Evolutionary conservation across 2,888 invertebrate species (phyloP).

Genomic region (Eupithecia insigniata): DNA sequence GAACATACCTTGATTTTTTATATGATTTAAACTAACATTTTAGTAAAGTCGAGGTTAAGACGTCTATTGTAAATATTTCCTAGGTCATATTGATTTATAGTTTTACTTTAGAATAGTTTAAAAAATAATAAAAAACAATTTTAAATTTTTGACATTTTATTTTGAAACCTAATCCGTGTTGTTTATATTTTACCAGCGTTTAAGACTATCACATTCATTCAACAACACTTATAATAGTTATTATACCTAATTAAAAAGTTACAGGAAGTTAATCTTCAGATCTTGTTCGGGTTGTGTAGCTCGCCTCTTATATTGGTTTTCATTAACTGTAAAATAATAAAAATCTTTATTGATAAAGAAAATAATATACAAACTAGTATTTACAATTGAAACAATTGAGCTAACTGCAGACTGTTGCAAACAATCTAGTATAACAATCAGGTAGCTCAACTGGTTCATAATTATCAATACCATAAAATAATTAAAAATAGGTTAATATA

Average conservation of each 20-base stretch:
- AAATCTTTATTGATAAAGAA: too few species aligned
- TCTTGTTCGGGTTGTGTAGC: conserved; percentile 60
- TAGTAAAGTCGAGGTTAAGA: neutral
- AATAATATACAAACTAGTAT: too few species aligned
- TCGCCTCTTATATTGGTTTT: conserved; percentile 76
- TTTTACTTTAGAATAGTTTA: too few species aligned
- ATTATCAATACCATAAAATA: too few species aligned
- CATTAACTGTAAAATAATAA: conserved; percentile 68
- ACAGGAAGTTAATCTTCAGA: conserved; percentile 17
- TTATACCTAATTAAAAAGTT: neutral
- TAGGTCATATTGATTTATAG: neutral
- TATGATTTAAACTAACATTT: neutral
- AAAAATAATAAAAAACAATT: neutral
- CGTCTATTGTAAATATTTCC: neutral
- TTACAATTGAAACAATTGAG: too few species aligned
- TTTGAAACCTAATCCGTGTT: neutral
- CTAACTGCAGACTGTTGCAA: too few species aligned
- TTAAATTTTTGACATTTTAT: neutral
- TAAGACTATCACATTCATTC: neutral
- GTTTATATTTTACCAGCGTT: neutral
- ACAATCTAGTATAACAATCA: too few species aligned
- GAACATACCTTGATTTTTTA: too few species aligned
- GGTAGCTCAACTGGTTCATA: too few species aligned
- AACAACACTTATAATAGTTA: neutral
- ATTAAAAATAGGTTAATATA: neutral